Evolutionary conservation across 2,797 vertebrate genomes (phyloP), one percentile per base, ranked within the genome.

Genomic region (Ptychadena robeensis): DNA sequence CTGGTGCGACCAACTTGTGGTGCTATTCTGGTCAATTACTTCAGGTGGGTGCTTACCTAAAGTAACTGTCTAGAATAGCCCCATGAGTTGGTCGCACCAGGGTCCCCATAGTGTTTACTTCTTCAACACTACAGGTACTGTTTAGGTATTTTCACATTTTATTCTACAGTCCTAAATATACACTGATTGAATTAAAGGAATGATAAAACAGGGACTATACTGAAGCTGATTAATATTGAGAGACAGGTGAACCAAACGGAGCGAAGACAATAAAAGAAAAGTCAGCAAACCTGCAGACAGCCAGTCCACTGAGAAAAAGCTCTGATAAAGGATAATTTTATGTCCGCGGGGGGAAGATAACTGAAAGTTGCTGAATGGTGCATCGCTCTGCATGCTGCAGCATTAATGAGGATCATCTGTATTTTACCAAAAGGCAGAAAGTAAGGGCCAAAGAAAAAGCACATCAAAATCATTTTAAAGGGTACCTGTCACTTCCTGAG

Each of bases 241-340:
- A 71, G 65, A 70, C 82, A 84, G 78, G 83, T 85, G 78, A 81
- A 35, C 65, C 38, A 69, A 68, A 75, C 34, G n/a, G 57, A 85
- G 72, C 37, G 63, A 44, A 80, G 10, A 75, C 61, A 76, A 76
- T 38, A 80, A 75, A 69, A 73, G 40, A 57, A 22, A 53, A 30
- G 53, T 76, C 83, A 85, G 83, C 83, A 80, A 69, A 71, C 31
- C 37, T 70, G 44, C 66, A 22, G 57, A 71, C 72, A 69, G 30
- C 57, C 72, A 27, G 53, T 71, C 61, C 72, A 37, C 53, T 22
- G 11, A 61, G 44, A 8, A 59, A 61, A 85, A 65, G 10, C 48
- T 65, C 83, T 85, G 83, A 76, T 80, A 71, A 75, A 85, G 78
- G 66, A 73, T 75, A 75, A 85, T 75, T 69, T 76, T 35, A 70